Evolutionary conservation across 2,113 vertebrate genomes (phyloP).

Genomic region (Spilogale gracilis): DNA sequence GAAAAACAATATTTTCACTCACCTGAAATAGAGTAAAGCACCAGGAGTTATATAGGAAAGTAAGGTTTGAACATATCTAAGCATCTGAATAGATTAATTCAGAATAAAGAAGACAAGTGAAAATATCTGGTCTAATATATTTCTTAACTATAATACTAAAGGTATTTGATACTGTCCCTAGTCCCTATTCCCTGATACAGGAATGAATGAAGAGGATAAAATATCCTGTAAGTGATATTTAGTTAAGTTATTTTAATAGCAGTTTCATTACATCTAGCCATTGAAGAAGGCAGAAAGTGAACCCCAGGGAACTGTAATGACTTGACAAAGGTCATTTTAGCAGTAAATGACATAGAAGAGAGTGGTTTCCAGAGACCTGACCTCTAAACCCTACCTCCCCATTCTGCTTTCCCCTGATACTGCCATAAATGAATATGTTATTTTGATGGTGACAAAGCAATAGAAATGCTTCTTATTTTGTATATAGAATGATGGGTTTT

Average conservation of each 20-base stretch:
- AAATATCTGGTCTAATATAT: neutral
- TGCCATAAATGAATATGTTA: neutral
- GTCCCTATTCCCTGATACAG: neutral
- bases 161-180: neutral
- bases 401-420: neutral
- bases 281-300: constrained; percentile 58
- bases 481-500: neutral
- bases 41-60: neutral
- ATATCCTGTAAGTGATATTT: constrained; percentile 47
- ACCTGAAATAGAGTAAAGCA: neutral
- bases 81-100: neutral
- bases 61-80: neutral
- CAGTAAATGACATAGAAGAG: constrained; percentile 68
- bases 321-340: constrained; percentile 66
- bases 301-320: constrained; percentile 48
- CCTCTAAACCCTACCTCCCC: neutral
- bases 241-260: constrained; percentile 72
- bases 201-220: constrained; percentile 54
- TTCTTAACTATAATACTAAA: constrained; percentile 30
- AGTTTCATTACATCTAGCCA: constrained; percentile 66
- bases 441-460: constrained; percentile 35
- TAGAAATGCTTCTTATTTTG: neutral
- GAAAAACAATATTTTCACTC: neutral
- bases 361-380: constrained; percentile 54
- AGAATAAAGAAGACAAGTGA: neutral